Conservation (phyloP, 2,797 vertebrate genomes). For the Lepus oiostolus region DNA sequence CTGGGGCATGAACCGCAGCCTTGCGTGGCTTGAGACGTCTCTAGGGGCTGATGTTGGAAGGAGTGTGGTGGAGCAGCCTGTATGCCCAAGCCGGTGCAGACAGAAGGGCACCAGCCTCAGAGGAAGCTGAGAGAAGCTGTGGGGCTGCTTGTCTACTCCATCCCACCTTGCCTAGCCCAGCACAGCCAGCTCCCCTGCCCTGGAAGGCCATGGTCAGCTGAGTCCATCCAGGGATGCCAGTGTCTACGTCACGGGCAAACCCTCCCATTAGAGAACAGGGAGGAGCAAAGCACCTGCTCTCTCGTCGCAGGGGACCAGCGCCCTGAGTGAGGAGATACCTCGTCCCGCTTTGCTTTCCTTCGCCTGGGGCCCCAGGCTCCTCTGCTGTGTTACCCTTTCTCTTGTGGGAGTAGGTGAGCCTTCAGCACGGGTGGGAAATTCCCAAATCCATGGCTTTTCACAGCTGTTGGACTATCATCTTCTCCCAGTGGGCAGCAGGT, state of each 20-base stretch:
- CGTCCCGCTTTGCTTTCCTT: neutral
- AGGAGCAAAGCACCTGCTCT: neutral
- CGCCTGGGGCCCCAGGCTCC: neutral
- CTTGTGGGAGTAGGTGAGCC: constrained; percentile 54
- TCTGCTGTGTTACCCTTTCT: constrained; percentile 2
- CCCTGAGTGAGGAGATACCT: neutral
- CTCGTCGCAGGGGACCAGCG: neutral
- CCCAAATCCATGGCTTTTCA: neutral
- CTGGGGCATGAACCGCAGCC: neutral
- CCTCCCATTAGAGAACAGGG: neutral
- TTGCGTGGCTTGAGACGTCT: neutral
- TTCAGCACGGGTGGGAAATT: neutral
- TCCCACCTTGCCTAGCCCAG: neutral
- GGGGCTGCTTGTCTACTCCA: rapidly evolving
- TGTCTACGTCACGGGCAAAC: neutral
- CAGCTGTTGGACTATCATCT: neutral
- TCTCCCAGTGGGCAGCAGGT: no score
- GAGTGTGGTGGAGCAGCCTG: neutral
- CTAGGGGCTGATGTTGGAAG: neutral
- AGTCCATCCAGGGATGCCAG: no score
- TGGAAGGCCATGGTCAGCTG: neutral
- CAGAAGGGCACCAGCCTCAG: no score
- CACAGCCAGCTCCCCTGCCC: rapidly evolving
- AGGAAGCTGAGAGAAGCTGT: neutral
- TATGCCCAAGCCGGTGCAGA: neutral